Evolutionary conservation across 2,113 vertebrate species (phyloP).

Genomic region (Cottus gobio): DNA sequence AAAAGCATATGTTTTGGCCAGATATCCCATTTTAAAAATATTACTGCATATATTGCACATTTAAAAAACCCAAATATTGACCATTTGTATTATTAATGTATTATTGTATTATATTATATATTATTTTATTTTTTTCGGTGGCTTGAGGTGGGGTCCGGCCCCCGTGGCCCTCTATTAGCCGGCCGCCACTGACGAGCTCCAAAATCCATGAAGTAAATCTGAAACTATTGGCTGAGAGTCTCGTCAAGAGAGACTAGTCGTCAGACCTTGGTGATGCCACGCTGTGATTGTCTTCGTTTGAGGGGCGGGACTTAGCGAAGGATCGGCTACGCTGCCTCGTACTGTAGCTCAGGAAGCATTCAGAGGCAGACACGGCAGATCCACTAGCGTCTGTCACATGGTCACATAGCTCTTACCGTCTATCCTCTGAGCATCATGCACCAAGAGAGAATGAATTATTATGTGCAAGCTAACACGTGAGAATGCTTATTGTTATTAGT

Average conservation of each 20-base stretch:
- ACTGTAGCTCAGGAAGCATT: neutral
- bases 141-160: no score
- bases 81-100: no score
- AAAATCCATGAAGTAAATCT: neutral
- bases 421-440: neutral
- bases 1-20: no score
- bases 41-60: no score
- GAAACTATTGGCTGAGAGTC: neutral
- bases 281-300: neutral
- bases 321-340: neutral
- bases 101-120: no score
- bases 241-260: neutral
- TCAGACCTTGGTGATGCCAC: neutral
- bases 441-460: neutral
- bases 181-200: neutral
- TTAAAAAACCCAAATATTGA: no score
- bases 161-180: no score
- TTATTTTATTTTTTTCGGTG: no score
- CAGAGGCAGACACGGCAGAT: neutral
- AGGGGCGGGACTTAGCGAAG: neutral
- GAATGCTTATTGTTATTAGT: constrained; percentile 16
- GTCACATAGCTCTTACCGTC: neutral
- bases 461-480: constrained; percentile 7
- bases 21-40: no score
- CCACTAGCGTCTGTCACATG: constrained; percentile 1